Percentiles rank a stretch among this genome's conserved stretches.
Conservation (phyloP, 2,888 invertebrate genomes). For the Athetis lepigone region DNA sequence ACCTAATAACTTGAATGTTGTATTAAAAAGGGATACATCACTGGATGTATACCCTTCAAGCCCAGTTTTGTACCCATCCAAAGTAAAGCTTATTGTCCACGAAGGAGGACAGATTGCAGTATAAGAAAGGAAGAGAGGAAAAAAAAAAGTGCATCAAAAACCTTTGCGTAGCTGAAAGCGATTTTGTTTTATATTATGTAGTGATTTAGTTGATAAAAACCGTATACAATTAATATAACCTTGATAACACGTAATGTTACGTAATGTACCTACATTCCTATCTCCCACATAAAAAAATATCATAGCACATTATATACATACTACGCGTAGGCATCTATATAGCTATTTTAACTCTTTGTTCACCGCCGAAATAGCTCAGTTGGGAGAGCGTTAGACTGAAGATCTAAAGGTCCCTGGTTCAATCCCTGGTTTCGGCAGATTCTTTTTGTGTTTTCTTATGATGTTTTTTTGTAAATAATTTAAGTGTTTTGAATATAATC, state of each 20-base stretch:
- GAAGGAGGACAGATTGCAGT: too few species aligned
- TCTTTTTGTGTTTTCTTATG: conserved; percentile 48
- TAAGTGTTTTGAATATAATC: neutral
- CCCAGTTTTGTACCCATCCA: too few species aligned
- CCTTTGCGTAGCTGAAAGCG: too few species aligned
- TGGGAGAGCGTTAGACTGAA: conserved; percentile 87
- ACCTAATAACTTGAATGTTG: too few species aligned
- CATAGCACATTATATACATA: neutral
- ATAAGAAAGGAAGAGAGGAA: too few species aligned
- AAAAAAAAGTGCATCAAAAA: too few species aligned
- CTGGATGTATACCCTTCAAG: too few species aligned
- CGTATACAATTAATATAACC: conserved; percentile 8
- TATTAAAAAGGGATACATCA: too few species aligned
- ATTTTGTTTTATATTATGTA: too few species aligned
- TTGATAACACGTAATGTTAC: too few species aligned
- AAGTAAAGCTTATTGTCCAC: too few species aligned
- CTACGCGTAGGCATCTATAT: fast-evolving
- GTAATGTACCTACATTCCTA: neutral
- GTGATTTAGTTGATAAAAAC: conserved; percentile 11
- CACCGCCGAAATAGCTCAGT: conserved; percentile 84
- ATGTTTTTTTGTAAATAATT: neutral
- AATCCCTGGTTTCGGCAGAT: conserved; percentile 82
- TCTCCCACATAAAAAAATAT: neutral
- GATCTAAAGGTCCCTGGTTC: conserved; percentile 86
- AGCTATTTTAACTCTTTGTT: fast-evolving